A percentile compares a stretch with the other conserved stretches of the same genome.
Conservation (phyloP, 2,888 invertebrate species). For the Folsomia candida region DNA sequence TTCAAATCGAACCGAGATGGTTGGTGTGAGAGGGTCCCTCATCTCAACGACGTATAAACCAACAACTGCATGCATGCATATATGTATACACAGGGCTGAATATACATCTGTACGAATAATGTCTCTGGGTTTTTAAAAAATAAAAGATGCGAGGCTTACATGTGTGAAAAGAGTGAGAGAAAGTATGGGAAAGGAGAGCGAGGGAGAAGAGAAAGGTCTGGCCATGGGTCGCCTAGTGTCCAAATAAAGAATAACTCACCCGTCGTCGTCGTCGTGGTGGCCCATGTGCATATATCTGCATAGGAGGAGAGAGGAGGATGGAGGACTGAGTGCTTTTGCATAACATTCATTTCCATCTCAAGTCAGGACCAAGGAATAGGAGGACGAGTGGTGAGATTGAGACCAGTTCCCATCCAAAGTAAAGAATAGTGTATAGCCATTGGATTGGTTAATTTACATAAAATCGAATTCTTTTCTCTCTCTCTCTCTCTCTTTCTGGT, state of each 20-base stretch:
- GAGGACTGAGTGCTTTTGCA: constrained; percentile 7
- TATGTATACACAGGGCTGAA: background rate
- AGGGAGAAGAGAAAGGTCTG: background rate
- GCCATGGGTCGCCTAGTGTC: constrained; percentile 25
- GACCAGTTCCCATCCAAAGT: constrained; percentile 26
- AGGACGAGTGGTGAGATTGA: background rate
- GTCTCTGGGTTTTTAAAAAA: constrained; percentile 13
- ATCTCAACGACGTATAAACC: background rate
- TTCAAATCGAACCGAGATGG: background rate
- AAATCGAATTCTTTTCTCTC: constrained; percentile 47
- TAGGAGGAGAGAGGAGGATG: constrained; percentile 3
- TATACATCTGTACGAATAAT: background rate
- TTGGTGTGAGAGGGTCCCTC: no score
- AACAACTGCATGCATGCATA: background rate
- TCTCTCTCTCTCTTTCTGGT: constrained; percentile 14
- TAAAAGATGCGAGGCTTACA: constrained; percentile 20
- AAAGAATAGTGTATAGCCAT: constrained; percentile 46
- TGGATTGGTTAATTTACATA: constrained; percentile 48
- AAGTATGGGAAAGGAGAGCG: background rate
- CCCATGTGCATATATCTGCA: constrained; percentile 16
- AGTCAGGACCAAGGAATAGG: background rate
- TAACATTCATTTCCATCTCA: constrained; percentile 18
- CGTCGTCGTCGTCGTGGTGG: background rate
- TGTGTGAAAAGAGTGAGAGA: background rate
- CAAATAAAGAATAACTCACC: constrained; percentile 29